Conservation (phyloP, 30 jellyfish, hydroid and myxozoan genomes). For the Clytia hemisphaerica region DNA sequence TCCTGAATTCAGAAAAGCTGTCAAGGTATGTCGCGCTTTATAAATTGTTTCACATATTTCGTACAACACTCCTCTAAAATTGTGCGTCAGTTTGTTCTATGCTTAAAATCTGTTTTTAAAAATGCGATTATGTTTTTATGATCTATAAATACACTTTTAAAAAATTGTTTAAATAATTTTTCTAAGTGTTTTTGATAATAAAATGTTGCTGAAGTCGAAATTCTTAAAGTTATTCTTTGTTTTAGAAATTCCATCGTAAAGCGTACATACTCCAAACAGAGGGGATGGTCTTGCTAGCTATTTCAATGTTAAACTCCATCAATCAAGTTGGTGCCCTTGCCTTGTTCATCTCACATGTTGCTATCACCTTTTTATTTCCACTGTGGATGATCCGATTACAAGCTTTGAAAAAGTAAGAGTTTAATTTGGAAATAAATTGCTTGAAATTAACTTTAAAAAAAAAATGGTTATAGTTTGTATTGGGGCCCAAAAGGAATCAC, state of each 20-base stretch:
- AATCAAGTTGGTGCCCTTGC: constrained; percentile 45
- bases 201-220: not conserved
- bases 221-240: not conserved
- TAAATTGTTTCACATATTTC: no score
- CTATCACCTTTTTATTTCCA: constrained; percentile 55
- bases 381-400: constrained; percentile 83
- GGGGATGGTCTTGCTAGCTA: constrained; percentile 26
- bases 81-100: no score
- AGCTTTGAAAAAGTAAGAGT: constrained; percentile 58
- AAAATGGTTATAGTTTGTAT: no score
- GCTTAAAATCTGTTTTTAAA: no score
- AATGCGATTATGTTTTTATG: no score
- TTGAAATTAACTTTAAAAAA: not conserved
- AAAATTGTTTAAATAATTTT: not conserved
- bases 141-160: no score
- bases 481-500: no score
- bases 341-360: constrained; percentile 41
- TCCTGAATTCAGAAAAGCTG: constrained; percentile 60
- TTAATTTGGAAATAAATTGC: no score
- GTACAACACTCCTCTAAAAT: no score
- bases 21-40: constrained; percentile 46
- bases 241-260: constrained; percentile 27
- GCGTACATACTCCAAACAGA: constrained; percentile 45
- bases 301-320: constrained; percentile 21
- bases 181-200: not conserved